Conservation (phyloP, 2,888 invertebrate genomes). For the Lasiommata megera region DNA sequence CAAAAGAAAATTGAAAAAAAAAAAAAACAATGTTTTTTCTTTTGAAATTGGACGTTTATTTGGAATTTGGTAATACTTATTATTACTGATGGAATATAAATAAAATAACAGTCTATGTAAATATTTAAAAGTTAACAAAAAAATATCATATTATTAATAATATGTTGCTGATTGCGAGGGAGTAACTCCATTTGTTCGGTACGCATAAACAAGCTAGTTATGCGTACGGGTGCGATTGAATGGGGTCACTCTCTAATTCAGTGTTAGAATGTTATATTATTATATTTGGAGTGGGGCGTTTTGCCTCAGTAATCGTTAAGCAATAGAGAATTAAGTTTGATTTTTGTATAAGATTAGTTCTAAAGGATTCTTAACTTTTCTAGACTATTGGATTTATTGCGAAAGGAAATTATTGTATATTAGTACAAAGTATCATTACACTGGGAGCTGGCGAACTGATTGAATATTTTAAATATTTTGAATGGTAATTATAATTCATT, state of each 20-base stretch:
- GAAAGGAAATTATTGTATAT: conserved; percentile 65
- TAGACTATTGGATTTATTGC: conserved; percentile 51
- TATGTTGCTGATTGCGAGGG: conserved; percentile 35
- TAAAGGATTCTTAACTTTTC: conserved; percentile 51
- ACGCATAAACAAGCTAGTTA: background rate
- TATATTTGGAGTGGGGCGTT: conserved; percentile 23
- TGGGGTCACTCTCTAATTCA: conserved; percentile 43
- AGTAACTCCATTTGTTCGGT: conserved; percentile 32
- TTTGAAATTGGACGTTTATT: background rate
- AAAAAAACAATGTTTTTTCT: conserved; percentile 1
- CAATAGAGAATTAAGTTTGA: conserved; percentile 53
- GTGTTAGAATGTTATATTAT: conserved; percentile 25
- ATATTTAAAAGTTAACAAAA: conserved; percentile 51
- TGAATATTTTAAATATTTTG: background rate
- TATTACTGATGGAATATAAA: conserved; percentile 34
- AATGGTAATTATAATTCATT: background rate
- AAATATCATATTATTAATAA: conserved; percentile 42
- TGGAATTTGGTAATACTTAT: conserved; percentile 11
- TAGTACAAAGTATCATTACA: conserved; percentile 63
- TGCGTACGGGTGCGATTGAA: conserved; percentile 35
- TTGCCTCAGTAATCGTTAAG: conserved; percentile 47
- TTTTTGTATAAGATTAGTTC: conserved; percentile 58
- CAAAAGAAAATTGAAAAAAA: background rate
- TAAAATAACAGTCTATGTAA: conserved; percentile 53
- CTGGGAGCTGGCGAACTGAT: background rate